Percentiles rank a stretch among this genome's conserved stretches.
These are phyloP conservation scores for Bellardia bayeri DNA, from an alignment of 2,888 invertebrate species.

Conservation along the genomic window DNA sequence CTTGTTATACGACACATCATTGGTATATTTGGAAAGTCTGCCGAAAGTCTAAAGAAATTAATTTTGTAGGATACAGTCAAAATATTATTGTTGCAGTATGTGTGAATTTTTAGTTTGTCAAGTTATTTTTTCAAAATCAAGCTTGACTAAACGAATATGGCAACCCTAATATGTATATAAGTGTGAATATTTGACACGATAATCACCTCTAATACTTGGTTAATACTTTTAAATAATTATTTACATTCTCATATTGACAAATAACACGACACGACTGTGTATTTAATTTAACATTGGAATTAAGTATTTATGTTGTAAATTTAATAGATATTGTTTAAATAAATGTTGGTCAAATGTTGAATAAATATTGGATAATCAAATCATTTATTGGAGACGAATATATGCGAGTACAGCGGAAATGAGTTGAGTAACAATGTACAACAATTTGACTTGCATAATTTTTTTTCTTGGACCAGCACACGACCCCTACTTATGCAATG, in stretches of 20 bases:
- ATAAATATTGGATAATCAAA: background rate
- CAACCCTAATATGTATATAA: background rate
- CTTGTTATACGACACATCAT: too few species aligned
- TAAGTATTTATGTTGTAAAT: background rate
- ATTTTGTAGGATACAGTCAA: too few species aligned
- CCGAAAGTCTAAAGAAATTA: too few species aligned
- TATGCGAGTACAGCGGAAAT: background rate
- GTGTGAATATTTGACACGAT: conserved; percentile 37
- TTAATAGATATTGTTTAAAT: background rate
- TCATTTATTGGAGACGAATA: background rate
- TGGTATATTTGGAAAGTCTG: too few species aligned
- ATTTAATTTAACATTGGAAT: background rate
- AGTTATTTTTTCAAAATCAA: too few species aligned
- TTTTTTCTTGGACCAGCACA: too few species aligned
- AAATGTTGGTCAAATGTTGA: background rate
- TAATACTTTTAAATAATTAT: conserved; percentile 48
- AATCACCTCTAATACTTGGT: conserved; percentile 52
- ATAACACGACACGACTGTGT: background rate
- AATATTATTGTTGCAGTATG: too few species aligned
- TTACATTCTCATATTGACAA: background rate
- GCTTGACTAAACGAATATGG: too few species aligned
- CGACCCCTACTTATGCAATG: too few species aligned
- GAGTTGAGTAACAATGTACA: background rate
- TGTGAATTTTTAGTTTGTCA: too few species aligned
- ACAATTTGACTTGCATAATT: too few species aligned